Base-by-base conservation (phyloP, 2,888 invertebrate species). In the Hydropsyche betteni region DNA sequence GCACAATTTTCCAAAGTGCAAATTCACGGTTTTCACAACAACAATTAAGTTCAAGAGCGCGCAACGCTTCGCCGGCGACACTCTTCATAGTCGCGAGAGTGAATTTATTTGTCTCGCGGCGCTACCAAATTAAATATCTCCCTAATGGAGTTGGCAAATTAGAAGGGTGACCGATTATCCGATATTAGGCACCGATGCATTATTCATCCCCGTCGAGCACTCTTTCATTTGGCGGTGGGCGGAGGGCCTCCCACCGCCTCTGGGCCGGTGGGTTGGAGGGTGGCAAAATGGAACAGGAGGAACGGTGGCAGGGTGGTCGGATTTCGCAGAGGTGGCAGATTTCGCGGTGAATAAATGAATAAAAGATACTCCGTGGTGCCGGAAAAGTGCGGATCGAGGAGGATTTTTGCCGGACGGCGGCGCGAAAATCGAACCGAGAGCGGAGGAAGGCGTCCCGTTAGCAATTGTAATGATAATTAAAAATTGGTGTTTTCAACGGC, bases 321-420 rank as follows among this genome's bases (percentile, higher is more conserved):
- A 44, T 44, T 44, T 10, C 10, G 24, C 14, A 6, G 34, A 61
- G 72, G 72, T 61, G 61, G 72, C 58, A 72, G 72, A 72, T 55
- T 72, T 72, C n/a, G 50, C 72, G 72, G 58, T 72, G 72, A 72
- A 72, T 72, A 72, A 72, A 72, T 72, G 72, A 72, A 72, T 72
- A 72, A 72, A 72, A 72, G 34, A 64, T 64, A 64, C 36, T 61
- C 8, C 64, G 33, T 6, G 24, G 24, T 24, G 24, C 61, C 24
- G 61, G 61, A 61, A 24, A 24, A 24, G 24, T 24, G 16, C 61
- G 61, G 5, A 10, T 33, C 16, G 6, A 33, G n/a, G 61, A 36
- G 12, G 36, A 64, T 64, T 64, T 64, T 64, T 12, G 36, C 64
- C n/a, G 34, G 36, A 34, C 34, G 64, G 12, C 34, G 44, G 44